phyloP scores from a whole-genome alignment of 1,140 invertebrate genomes.

The Diorhabda sublineata region DNA sequence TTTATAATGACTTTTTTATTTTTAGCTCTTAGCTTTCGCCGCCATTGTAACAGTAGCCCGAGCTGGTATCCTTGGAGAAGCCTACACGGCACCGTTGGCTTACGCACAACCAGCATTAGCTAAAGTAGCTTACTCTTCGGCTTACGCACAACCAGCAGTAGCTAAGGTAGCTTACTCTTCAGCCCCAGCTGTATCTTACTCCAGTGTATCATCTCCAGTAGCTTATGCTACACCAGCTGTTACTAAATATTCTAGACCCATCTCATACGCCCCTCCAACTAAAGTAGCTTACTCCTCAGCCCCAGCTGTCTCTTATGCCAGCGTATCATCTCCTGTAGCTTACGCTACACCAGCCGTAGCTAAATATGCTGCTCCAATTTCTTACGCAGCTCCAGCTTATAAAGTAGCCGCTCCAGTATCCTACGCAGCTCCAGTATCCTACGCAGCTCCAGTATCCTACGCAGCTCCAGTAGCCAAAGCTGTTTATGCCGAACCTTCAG shows the following conservation, averaged over 20 bases:
- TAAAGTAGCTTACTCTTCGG: not conserved
- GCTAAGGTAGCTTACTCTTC: not conserved
- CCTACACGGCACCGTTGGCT: slow-evolving; percentile 39
- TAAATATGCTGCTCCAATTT: slow-evolving; percentile 10
- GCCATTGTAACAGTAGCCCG: slow-evolving; percentile 15
- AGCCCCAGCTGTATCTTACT: slow-evolving; percentile 7
- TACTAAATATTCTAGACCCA: slow-evolving; percentile 25
- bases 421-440: slow-evolving; percentile 9
- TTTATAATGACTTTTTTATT: slow-evolving; percentile 1
- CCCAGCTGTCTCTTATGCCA: slow-evolving; percentile 49
- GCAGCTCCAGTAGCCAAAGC: slow-evolving; percentile 21
- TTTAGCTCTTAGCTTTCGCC: slow-evolving; percentile 18
- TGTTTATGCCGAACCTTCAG: slow-evolving; percentile 49
- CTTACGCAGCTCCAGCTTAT: slow-evolving; percentile 5
- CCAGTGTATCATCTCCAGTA: not conserved
- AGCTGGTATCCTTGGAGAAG: slow-evolving; percentile 19
- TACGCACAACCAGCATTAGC: slow-evolving; percentile 23
- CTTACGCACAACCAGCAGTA: slow-evolving; percentile 1
- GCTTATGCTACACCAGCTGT: slow-evolving; percentile 10
- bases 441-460: slow-evolving; percentile 8
- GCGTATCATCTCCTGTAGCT: slow-evolving; percentile 12
- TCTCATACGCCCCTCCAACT: slow-evolving; percentile 22
- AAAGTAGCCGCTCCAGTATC: slow-evolving; percentile 4
- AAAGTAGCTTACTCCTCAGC: slow-evolving; percentile 37
- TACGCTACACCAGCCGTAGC: slow-evolving; percentile 15